A percentile compares a stretch with the other conserved stretches of the same genome.
Conservation (phyloP, 2,888 invertebrate species). For the Eristalis pertinax region DNA sequence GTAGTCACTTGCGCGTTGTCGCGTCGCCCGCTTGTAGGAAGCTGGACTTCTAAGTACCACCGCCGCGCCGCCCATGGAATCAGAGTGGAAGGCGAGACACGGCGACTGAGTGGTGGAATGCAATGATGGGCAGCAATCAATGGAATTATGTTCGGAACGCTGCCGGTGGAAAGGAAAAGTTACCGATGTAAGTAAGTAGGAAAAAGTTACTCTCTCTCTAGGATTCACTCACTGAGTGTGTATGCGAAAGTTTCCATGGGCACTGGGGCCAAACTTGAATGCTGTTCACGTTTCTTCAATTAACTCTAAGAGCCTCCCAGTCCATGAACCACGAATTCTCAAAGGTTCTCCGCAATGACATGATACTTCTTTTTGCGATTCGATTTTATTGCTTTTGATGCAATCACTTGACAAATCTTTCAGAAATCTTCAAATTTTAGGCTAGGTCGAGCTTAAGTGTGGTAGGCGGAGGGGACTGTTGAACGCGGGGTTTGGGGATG, state of each 20-base stretch:
- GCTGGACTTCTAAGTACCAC: conserved; percentile 12
- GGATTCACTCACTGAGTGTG: background rate
- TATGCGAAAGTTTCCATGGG: background rate
- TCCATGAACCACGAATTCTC: background rate
- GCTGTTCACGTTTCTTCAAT: background rate
- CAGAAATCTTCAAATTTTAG: background rate
- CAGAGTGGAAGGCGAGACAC: conserved; percentile 2
- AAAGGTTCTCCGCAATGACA: background rate
- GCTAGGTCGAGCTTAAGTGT: background rate
- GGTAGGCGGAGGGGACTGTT: too few relatives aligned
- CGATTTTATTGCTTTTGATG: background rate
- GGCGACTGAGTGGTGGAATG: conserved; percentile 33
- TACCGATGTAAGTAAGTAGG: background rate
- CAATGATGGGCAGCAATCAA: conserved; percentile 53
- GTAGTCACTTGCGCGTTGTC: conserved; percentile 46
- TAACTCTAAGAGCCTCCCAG: background rate
- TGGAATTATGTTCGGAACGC: conserved; percentile 20
- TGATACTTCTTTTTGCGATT: background rate
- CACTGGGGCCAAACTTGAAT: background rate
- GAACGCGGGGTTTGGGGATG: too few relatives aligned
- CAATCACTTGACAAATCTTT: background rate
- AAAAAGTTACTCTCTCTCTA: background rate
- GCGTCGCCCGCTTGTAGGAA: too few relatives aligned
- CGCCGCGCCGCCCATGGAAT: background rate
- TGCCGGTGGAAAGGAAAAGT: background rate